These are phyloP conservation scores for Hafferia zeledoni DNA, from an alignment of 2,797 vertebrate species.

Conservation along the genomic window DNA sequence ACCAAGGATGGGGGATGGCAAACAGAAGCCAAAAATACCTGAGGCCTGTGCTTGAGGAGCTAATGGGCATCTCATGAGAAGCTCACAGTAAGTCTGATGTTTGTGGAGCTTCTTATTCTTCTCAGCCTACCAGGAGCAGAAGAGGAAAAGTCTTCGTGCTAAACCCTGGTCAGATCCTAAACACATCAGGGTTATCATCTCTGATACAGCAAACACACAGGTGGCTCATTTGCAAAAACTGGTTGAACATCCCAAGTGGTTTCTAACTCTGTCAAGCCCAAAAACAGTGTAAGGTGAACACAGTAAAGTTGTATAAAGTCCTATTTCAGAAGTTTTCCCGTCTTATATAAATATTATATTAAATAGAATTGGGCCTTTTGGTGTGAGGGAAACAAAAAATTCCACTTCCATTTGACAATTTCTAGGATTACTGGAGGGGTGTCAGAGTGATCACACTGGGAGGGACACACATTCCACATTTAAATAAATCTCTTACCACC, in stretches of 20 bases:
- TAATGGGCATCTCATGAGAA: background rate
- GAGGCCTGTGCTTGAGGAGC: background rate
- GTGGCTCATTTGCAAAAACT: background rate
- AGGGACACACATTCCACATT: background rate
- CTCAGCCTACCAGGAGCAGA: background rate
- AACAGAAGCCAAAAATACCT: background rate
- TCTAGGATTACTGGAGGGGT: background rate
- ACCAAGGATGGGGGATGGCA: rapidly evolving
- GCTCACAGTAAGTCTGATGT: background rate
- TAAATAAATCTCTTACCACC: background rate
- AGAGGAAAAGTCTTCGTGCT: background rate
- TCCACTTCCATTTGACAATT: background rate
- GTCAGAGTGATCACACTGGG: background rate
- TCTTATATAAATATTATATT: background rate
- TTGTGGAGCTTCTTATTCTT: background rate
- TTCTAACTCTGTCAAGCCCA: background rate
- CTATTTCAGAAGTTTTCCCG: background rate
- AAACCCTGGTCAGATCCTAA: background rate
- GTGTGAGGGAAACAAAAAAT: background rate
- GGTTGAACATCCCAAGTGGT: background rate
- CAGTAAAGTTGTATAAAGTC: background rate
- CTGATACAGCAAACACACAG: background rate
- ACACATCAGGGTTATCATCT: background rate
- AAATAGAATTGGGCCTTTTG: background rate
- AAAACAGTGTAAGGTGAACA: background rate